Base-by-base conservation (phyloP, 1,140 invertebrate genomes). In the Listronotus oregonensis region DNA sequence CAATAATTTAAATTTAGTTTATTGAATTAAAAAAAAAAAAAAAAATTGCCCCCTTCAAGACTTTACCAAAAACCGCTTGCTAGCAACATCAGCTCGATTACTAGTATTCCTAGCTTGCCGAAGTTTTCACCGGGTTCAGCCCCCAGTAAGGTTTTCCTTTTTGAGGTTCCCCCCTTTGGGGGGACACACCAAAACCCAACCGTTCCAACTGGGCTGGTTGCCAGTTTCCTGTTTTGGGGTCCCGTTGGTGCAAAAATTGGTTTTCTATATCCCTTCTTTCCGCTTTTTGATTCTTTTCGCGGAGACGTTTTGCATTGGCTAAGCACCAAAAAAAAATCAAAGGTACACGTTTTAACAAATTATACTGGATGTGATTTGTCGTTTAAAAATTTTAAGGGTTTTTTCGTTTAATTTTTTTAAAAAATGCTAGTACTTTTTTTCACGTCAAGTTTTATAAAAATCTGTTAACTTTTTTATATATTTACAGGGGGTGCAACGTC, bases 121-220 rank as follows among this genome's bases (percentile, higher is more conserved):
- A 89, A 90, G 76, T 90, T 91, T 71, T 90, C 92, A 17, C 85
- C 83, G 0, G 87, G 89, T 64, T 91, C 87, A 8, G 81, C 79
- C 6, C 86, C 89, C 81, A 5, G 88, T 88, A 27, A 93, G n/a
- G 75, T 0, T 89, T 90, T 0, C 90, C 91, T 76, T 92, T 91
- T 0, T 93, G 78, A 0, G 90, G 89, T 65, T 91, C 88, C 1
- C 92, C n/a, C 92, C 68, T 89, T 86, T 11, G 86, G 86, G 64
- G 88, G 89, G 0, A 93, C 91, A 76, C 92, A 94, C 91, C 92
- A 94, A 74, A 91, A 94, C 0, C 86, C 86, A 51, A 92, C 86
- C 90, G 88, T 50, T 89, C 86, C 72, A 94, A 94, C 76, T 94
- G 92, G 3, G 93, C 85, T 0, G 89, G 79, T 67, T 91, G 87